These are phyloP conservation scores for Phyllotreta cruciferae DNA, from an alignment of 2,888 invertebrate species.

Conservation along the genomic window DNA sequence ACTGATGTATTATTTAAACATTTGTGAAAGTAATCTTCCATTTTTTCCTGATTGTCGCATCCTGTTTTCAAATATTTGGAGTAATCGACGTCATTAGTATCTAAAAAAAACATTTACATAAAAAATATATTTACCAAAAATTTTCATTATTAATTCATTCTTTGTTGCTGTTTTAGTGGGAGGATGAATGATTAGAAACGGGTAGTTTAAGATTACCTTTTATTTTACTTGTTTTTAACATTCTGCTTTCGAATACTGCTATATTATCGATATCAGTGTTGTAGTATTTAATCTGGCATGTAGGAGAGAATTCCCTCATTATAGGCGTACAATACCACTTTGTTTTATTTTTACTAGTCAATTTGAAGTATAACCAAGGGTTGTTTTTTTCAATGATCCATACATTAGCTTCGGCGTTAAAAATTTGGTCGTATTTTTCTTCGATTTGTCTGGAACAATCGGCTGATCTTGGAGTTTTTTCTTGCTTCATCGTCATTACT, in stretches of 20 bases:
- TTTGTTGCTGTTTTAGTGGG: no score
- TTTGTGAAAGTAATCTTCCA: constrained; percentile 4
- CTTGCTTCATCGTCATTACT: background rate
- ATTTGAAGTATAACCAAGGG: background rate
- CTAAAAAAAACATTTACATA: constrained; percentile 1
- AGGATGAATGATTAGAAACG: no score
- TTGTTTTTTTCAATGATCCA: constrained; percentile 5
- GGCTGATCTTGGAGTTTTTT: background rate
- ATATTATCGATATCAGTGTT: no score
- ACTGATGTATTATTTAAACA: background rate
- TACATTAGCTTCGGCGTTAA: background rate
- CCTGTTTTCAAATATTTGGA: constrained; percentile 2
- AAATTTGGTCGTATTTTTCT: background rate
- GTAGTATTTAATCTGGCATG: no score
- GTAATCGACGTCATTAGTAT: background rate
- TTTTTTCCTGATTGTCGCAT: constrained; percentile 7
- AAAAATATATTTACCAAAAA: no score
- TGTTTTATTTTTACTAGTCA: background rate
- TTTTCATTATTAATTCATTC: no score
- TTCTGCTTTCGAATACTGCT: no score
- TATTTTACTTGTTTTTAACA: no score
- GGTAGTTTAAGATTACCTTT: no score
- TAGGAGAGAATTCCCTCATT: background rate
- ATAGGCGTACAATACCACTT: constrained; percentile 1
- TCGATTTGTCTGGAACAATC: background rate